These are phyloP conservation scores for Stichopus horrens DNA, from an alignment of 53 echinoderm and acorn worm species.

Conservation along the genomic window DNA sequence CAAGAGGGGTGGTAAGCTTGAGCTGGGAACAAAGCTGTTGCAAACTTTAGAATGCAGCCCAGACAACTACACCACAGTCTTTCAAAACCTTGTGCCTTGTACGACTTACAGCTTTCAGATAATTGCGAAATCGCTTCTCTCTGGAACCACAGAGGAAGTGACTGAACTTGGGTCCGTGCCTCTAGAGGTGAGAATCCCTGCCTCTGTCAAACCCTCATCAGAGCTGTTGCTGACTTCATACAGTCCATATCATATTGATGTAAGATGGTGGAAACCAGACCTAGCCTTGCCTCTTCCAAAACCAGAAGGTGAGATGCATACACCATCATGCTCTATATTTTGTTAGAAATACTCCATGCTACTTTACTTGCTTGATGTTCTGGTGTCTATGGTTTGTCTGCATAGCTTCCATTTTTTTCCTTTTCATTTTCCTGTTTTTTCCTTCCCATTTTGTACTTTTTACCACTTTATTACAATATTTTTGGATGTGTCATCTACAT, in stretches of 20 bases:
- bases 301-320: not conserved
- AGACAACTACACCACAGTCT: not conserved
- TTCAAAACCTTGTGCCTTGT: conserved; percentile 25
- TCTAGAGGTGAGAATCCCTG: conserved; percentile 61
- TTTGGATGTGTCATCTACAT: too few relatives aligned
- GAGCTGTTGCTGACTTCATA: conserved; percentile 63
- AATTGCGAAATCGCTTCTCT: not conserved
- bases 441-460: too few relatives aligned
- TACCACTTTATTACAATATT: too few relatives aligned
- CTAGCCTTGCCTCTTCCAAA: conserved; percentile 48
- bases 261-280: conserved; percentile 79
- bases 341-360: too few relatives aligned
- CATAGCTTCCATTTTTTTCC: too few relatives aligned
- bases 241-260: conserved; percentile 66
- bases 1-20: not conserved
- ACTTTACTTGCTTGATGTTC: too few relatives aligned
- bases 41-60: conserved; percentile 3
- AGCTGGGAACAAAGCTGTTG: not conserved
- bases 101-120: not conserved
- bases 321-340: too few relatives aligned
- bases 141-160: conserved; percentile 31
- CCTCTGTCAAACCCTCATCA: conserved; percentile 45
- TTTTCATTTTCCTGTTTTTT: too few relatives aligned
- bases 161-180: conserved; percentile 66
- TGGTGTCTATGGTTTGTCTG: too few relatives aligned